Percentiles rank a stretch among this genome's conserved stretches.
Conservation (phyloP, 2,113 vertebrate species). For the Eptatretus burgeri region DNA sequence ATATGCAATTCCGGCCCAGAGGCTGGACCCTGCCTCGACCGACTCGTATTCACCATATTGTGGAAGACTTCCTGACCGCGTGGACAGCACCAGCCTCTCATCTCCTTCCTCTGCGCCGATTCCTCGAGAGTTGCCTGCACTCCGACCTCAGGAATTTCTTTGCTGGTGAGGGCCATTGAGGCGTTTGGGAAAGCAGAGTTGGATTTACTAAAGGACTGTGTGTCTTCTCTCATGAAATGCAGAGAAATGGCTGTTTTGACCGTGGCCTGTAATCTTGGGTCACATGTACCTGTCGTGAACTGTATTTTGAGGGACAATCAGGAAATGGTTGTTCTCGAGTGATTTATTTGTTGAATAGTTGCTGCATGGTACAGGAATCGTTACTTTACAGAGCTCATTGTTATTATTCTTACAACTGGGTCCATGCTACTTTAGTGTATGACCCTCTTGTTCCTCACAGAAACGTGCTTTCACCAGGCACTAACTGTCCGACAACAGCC, state of each 20-base stretch:
- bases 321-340: neutral
- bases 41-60: conserved; percentile 44
- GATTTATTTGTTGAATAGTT: neutral
- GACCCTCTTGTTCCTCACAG: conserved; percentile 14
- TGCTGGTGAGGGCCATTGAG: conserved; percentile 27
- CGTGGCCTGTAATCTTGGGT: neutral
- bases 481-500: conserved; percentile 46
- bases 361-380: neutral
- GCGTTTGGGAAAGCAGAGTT: neutral
- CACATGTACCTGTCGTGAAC: neutral
- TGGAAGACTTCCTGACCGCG: conserved; percentile 80
- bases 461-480: conserved; percentile 51
- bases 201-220: neutral
- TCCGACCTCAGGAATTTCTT: conserved; percentile 59
- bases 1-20: conserved; percentile 34
- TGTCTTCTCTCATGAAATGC: neutral
- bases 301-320: neutral
- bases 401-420: no score
- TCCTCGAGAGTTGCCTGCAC: conserved; percentile 57
- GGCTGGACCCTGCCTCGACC: conserved; percentile 58
- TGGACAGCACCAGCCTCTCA: conserved; percentile 56
- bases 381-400: no score
- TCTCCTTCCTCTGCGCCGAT: conserved; percentile 52
- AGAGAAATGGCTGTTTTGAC: neutral
- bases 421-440: no score